Base-by-base conservation (phyloP, 2,888 invertebrate genomes). In the Proisotoma minuta region DNA sequence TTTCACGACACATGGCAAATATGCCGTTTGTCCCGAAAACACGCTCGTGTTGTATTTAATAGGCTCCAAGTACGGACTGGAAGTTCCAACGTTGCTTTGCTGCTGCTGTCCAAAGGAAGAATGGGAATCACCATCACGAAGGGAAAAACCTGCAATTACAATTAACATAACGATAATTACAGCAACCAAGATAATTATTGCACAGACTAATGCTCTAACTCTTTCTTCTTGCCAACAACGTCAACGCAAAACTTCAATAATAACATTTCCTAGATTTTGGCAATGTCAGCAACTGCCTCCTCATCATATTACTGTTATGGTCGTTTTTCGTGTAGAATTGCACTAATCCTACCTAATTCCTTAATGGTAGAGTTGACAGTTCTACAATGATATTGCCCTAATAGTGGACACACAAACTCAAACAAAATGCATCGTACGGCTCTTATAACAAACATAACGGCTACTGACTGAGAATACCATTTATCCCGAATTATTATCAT, bases 1-100 rank as follows among this genome's bases (percentile, higher is more conserved):
- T 57, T 72, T 71, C 34, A 74, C 72, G 53, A 70, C 65, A 52
- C 74, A 74, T 1, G 68, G 69, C 20, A 74, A 63, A 60, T 71
- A 74, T 23, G 71, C 73, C 2, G 73, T 71, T 60, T 73, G 71
- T 34, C 73, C 73, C 23, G 68, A 67, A 48, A 65, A 68, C 15
- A 68, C 70, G 48, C 70, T 72, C 26, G 68, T 65, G 60, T 72
- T 72, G 48, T 60, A 49, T 43, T 68, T 63, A 52, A 68, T 60
- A 29, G 68, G 54, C 27, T 72, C 72, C 20, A 72, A 66, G 61
- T 57, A 66, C 2, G 70, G 72, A 43, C 26, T 49, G 12, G 52
- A 48, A 18, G 57, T 51, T 15, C 39, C n/a, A 47, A 53, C 57
- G 20, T 18, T n/a, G n/a, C n/a, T n/a, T n/a, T n/a, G n/a, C n/a